Evolutionary conservation across 2,113 vertebrate genomes (phyloP).

Genomic region (Hepsetus odoe): DNA sequence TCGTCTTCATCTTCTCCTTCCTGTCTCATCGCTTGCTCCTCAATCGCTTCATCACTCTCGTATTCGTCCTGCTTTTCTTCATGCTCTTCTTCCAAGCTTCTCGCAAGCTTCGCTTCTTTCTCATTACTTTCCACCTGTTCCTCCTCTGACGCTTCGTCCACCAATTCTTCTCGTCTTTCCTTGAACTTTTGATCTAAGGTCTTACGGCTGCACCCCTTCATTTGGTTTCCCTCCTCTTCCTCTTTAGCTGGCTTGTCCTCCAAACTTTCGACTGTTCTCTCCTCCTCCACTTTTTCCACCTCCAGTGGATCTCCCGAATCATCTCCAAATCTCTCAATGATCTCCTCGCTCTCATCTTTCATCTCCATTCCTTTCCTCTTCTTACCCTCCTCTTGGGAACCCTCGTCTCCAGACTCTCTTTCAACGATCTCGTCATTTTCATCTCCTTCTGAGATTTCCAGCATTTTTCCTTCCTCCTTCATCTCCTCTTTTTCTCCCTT

Average conservation of each 20-base stretch:
- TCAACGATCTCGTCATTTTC: background rate
- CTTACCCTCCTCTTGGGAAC: too few species aligned
- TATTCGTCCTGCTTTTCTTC: conserved; percentile 47
- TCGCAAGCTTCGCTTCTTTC: background rate
- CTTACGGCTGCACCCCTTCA: conserved; percentile 52
- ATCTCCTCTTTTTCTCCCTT: background rate
- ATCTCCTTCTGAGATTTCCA: background rate
- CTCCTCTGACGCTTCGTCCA: conserved; percentile 52
- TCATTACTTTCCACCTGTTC: conserved; percentile 48
- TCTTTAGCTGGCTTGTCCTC: background rate
- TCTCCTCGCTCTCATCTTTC: conserved; percentile 4
- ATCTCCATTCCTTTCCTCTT: too few species aligned
- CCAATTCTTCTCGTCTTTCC: conserved; percentile 39
- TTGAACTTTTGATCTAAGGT: background rate
- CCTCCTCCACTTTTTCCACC: conserved; percentile 35
- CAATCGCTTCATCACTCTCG: conserved; percentile 47
- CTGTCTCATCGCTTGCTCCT: conserved; percentile 53
- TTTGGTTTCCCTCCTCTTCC: conserved; percentile 26
- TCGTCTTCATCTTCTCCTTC: background rate
- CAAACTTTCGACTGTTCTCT: conserved; percentile 16
- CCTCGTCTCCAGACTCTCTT: background rate
- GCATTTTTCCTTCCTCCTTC: background rate
- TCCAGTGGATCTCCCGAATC: background rate
- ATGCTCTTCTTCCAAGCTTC: background rate
- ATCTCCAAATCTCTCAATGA: background rate